These are phyloP conservation scores for Ciconia nigra DNA, from an alignment of 2,797 vertebrate genomes.

Conservation along the genomic window DNA sequence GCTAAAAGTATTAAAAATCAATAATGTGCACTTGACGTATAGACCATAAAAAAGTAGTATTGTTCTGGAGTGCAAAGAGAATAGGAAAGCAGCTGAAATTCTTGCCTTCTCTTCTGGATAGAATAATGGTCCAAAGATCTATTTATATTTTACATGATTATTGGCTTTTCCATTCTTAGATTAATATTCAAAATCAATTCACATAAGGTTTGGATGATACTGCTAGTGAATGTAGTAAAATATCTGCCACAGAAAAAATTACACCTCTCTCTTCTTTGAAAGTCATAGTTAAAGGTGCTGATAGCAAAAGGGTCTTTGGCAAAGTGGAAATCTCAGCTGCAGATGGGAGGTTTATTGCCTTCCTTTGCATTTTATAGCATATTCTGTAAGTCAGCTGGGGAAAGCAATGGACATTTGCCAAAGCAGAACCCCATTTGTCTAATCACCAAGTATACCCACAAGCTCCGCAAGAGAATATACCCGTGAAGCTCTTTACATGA, in stretches of 20 bases:
- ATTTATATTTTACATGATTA: constrained; percentile 25
- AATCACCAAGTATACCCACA: constrained; percentile 65
- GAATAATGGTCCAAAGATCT: background rate
- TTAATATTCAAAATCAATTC: constrained; percentile 40
- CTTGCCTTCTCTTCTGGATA: background rate
- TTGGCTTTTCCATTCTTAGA: constrained; percentile 8
- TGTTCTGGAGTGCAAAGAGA: constrained; percentile 1
- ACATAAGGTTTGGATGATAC: background rate
- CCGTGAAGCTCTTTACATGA: background rate
- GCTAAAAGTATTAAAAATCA: constrained; percentile 65
- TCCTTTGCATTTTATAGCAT: constrained; percentile 61
- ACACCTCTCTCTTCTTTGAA: constrained; percentile 17
- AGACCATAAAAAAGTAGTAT: background rate
- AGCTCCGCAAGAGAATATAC: constrained; percentile 48
- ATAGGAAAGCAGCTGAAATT: constrained; percentile 4
- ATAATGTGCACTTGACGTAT: background rate
- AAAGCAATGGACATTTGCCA: constrained; percentile 66
- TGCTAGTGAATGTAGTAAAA: background rate
- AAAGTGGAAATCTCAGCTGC: constrained; percentile 59
- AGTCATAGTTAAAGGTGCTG: constrained; percentile 51
- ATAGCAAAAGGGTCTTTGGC: constrained; percentile 57
- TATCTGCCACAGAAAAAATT: background rate
- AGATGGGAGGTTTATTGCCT: constrained; percentile 63
- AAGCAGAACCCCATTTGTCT: constrained; percentile 63
- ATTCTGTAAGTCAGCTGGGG: constrained; percentile 64